A percentile compares a stretch with the other conserved stretches of the same genome.
Conservation (phyloP, 1,140 invertebrate species). For the Coboldia fuscipes region DNA sequence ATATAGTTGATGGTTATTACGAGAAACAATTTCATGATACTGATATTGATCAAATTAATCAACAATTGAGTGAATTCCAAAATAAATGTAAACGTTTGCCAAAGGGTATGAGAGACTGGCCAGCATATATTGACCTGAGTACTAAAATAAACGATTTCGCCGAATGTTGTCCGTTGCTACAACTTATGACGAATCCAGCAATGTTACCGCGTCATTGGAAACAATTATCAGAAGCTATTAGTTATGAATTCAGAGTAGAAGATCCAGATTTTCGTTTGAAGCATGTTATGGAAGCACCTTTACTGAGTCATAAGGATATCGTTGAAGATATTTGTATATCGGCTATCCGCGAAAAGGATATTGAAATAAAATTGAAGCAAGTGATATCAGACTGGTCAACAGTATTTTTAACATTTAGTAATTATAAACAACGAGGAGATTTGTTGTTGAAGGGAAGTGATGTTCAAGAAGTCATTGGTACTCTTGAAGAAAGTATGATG, state of each 20-base stretch:
- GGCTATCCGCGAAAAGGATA: slow-evolving; percentile 75
- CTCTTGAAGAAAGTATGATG: slow-evolving; percentile 73
- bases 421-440: slow-evolving; percentile 73
- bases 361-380: slow-evolving; percentile 71
- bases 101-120: slow-evolving; percentile 69
- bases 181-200: slow-evolving; percentile 74
- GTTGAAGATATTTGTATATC: slow-evolving; percentile 85
- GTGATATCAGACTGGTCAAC: slow-evolving; percentile 61
- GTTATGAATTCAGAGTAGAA: slow-evolving; percentile 54
- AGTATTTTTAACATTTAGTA: slow-evolving; percentile 51
- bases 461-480: slow-evolving; percentile 54
- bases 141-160: slow-evolving; percentile 81
- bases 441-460: slow-evolving; percentile 56
- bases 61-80: slow-evolving; percentile 62
- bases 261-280: slow-evolving; percentile 55
- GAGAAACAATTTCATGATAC: slow-evolving; percentile 65
- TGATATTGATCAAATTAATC: slow-evolving; percentile 60
- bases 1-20: slow-evolving; percentile 63
- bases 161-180: slow-evolving; percentile 64
- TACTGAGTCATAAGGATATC: slow-evolving; percentile 65
- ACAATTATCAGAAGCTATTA: slow-evolving; percentile 42
- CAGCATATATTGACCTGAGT: slow-evolving; percentile 64
- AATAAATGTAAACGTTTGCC: slow-evolving; percentile 59
- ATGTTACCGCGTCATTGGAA: slow-evolving; percentile 82
- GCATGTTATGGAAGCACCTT: slow-evolving; percentile 67